Base-by-base conservation (phyloP, 2,797 vertebrate species). In the Buphagus erythrorhynchus region DNA sequence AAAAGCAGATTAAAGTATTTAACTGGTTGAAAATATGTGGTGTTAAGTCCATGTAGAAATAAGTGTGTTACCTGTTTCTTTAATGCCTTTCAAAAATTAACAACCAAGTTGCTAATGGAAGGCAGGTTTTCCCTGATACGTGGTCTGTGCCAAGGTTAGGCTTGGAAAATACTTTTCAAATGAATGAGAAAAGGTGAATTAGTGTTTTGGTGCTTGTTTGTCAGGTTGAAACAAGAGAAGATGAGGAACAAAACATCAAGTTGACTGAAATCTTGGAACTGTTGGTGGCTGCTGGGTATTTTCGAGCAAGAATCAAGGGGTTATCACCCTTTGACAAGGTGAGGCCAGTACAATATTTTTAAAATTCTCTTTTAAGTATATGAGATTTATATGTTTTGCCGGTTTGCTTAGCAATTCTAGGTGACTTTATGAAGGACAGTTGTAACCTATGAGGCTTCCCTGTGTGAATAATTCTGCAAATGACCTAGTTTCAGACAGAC, bases 301-400 rank as follows among this genome's bases (percentile, higher is more conserved):
- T 99, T 96, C 97, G 99, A 89, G 99, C 99, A 40, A 98, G 99
- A 73, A 99, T 99, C 96, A 99, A 99, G 96, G 99, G 99, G 7
- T 97, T 99, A 42, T 99, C 99, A 9, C 98, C 99, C 11, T 99
- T 99, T 95, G 99, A 99, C 95, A 99, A 99, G 99, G 99, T 99
- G 95, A 93, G 93, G 66, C 6, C 28, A 26, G 24, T 62, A 24
- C 28, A 58, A 2, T 66, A 3, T 52, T 90, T 38, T 62, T 24
- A 18, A 46, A 51, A 8, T 3, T 3, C 3, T 40, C 67, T 71
- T 62, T 35, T 4, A 66, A 14, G 16, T 20, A 2, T 54, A 3
- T 8, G 20, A 45, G 36, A 5, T 4, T 45, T 61, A 16, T 5
- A 1, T 12, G 1, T 54, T 43, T 94, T 74, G 3, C 9, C 25